Evolutionary conservation across 2,113 vertebrate species (phyloP).

Genomic region (Columba livia): DNA sequence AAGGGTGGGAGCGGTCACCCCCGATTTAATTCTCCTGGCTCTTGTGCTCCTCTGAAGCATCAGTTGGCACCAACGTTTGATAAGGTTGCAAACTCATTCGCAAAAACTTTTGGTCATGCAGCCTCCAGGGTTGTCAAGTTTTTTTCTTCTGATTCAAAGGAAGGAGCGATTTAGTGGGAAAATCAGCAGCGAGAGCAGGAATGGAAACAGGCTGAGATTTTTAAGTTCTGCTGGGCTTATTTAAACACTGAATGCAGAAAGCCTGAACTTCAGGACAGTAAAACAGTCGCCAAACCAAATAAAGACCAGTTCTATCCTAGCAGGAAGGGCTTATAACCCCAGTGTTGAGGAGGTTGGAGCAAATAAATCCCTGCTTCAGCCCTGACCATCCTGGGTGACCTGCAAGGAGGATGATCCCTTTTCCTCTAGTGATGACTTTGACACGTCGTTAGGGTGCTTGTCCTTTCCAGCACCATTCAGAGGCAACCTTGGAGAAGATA

Average conservation of each 20-base stretch:
- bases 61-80: not conserved
- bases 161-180: not conserved
- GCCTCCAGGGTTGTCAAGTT: not conserved
- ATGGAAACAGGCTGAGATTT: not conserved
- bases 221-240: accelerated
- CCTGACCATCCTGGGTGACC: not conserved
- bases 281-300: accelerated
- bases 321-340: accelerated
- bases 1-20: not conserved
- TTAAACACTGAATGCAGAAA: not conserved
- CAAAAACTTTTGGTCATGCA: not conserved
- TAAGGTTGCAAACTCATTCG: not conserved
- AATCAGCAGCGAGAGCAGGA: not conserved
- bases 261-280: not conserved
- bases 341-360: not conserved
- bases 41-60: accelerated
- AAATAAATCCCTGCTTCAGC: not conserved
- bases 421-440: accelerated
- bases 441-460: not conserved
- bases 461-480: not conserved
- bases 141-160: not conserved
- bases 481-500: not conserved
- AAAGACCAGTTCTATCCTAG: accelerated
- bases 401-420: not conserved
- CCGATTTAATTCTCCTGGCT: not conserved